phyloP scores from a whole-genome alignment of 2,797 vertebrate genomes.

The Heterohyrax brucei region DNA sequence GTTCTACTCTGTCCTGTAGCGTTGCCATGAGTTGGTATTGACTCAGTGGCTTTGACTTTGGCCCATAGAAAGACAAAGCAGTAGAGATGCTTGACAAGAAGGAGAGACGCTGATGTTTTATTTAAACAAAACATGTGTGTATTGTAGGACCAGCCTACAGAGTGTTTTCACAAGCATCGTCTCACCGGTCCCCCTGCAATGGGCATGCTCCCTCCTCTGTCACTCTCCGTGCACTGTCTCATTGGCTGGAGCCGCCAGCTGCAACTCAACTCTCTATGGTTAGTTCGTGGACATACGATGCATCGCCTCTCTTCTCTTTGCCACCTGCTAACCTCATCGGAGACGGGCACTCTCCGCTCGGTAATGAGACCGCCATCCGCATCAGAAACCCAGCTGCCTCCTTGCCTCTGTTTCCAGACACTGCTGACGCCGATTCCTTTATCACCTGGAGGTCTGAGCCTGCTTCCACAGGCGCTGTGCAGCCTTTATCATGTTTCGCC shows the following conservation, averaged over 20 bases:
- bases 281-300: background rate
- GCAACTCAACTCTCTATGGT: background rate
- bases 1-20: too few species aligned
- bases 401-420: background rate
- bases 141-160: background rate
- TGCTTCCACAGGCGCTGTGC: background rate
- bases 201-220: background rate
- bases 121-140: background rate
- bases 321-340: background rate
- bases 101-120: background rate
- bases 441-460: background rate
- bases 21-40: too few species aligned
- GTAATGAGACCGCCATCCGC: background rate
- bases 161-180: background rate
- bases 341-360: background rate
- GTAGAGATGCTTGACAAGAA: constrained; percentile 1
- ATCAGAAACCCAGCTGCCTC: background rate
- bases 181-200: background rate
- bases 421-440: background rate
- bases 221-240: background rate
- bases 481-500: background rate
- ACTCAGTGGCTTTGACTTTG: too few species aligned
- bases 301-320: background rate
- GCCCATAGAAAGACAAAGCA: background rate
- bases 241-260: background rate